phyloP scores from a whole-genome alignment of 2,113 vertebrate genomes.

The Xiphophorus couchianus region DNA sequence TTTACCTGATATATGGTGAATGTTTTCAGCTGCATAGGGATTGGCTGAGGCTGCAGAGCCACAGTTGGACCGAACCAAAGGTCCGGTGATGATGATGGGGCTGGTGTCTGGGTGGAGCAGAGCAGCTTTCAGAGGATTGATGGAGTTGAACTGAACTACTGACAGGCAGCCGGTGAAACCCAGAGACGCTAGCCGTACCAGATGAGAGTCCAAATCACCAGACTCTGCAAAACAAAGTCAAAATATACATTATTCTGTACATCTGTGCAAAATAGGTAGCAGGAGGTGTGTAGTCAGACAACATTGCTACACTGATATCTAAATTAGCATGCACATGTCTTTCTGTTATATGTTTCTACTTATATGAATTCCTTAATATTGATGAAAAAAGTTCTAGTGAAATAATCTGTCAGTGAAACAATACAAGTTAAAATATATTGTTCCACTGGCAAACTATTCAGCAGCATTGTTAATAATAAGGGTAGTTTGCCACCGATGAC shows the following conservation, averaged over 20 bases:
- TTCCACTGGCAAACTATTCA: too few relatives aligned
- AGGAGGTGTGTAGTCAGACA: too few relatives aligned
- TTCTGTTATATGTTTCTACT: too few relatives aligned
- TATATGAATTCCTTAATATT: too few relatives aligned
- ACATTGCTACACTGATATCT: too few relatives aligned
- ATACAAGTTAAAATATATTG: too few relatives aligned
- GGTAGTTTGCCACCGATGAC: too few relatives aligned
- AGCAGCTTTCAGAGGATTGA: slow-evolving; percentile 90
- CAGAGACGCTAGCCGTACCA: slow-evolving; percentile 81
- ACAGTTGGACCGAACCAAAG: slow-evolving; percentile 85
- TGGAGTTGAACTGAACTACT: slow-evolving; percentile 87
- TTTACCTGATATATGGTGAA: slow-evolving; percentile 88
- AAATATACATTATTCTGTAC: too few relatives aligned
- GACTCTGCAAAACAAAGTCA: slow-evolving; percentile 37
- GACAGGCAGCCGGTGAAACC: slow-evolving; percentile 93
- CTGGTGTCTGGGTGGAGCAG: slow-evolving; percentile 80
- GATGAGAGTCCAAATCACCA: slow-evolving; percentile 82
- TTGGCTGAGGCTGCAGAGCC: slow-evolving; percentile 79
- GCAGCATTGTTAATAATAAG: too few relatives aligned
- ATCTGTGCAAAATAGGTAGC: slow-evolving; percentile 69
- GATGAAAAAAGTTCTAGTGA: too few relatives aligned
- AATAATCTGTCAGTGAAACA: too few relatives aligned
- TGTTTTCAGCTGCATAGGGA: slow-evolving; percentile 85
- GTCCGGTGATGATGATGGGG: slow-evolving; percentile 82
- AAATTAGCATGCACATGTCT: too few relatives aligned